These are phyloP conservation scores for Nowickia ferox DNA, from an alignment of 2,888 invertebrate genomes.

Conservation along the genomic window DNA sequence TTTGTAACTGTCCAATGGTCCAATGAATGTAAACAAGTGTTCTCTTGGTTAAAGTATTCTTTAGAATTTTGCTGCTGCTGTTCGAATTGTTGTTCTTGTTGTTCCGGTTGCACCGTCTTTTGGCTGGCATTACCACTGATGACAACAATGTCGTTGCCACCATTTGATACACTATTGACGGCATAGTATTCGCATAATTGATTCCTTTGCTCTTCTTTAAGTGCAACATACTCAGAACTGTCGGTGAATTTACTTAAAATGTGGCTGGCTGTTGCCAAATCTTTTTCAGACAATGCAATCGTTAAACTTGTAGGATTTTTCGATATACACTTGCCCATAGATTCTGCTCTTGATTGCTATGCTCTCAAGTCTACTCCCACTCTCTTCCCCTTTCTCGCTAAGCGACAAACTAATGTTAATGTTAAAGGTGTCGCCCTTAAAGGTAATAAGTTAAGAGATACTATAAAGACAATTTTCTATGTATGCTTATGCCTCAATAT, in stretches of 20 bases:
- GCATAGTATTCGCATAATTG: constrained; percentile 76
- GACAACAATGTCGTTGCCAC: constrained; percentile 74
- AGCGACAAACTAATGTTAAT: constrained; percentile 53
- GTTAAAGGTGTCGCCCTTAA: constrained; percentile 62
- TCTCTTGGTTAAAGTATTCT: constrained; percentile 59
- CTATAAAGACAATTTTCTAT: constrained; percentile 26
- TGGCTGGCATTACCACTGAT: constrained; percentile 53
- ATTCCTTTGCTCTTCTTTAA: constrained; percentile 76
- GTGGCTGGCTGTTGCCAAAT: constrained; percentile 78
- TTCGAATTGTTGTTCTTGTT: constrained; percentile 53
- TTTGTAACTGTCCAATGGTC: constrained; percentile 68
- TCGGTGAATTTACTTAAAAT: constrained; percentile 76
- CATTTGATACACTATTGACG: constrained; percentile 71
- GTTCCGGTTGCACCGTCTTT: constrained; percentile 70
- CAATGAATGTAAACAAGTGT: constrained; percentile 72
- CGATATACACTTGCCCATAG: constrained; percentile 83
- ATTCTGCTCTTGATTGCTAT: constrained; percentile 60
- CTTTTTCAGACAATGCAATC: constrained; percentile 80
- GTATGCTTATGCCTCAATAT: constrained; percentile 42
- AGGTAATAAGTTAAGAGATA: constrained; percentile 42
- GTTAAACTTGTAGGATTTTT: constrained; percentile 81
- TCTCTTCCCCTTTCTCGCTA: neutral
- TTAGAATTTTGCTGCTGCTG: constrained; percentile 50
- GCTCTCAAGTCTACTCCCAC: neutral
- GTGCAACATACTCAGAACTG: constrained; percentile 76